Evolutionary conservation across 1,140 invertebrate genomes (phyloP), one percentile per base, ranked within the genome.

Genomic region (Heliothis subflexa): DNA sequence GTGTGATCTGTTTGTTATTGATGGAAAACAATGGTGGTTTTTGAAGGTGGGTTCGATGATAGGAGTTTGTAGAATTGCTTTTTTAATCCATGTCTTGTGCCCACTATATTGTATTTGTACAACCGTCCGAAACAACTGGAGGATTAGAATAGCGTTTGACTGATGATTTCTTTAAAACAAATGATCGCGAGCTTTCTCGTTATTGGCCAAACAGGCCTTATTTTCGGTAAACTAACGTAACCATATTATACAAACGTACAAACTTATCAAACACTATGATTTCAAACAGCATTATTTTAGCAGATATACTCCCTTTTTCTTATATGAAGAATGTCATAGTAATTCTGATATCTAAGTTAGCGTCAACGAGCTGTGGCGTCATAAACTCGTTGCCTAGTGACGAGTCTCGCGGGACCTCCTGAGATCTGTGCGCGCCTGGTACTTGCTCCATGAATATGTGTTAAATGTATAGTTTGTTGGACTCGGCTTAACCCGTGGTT

Each of bases 311-410:
- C 3, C 0, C 33, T 59, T 12, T 11, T 21, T 18, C 55, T 12
- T 25, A 59, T 59, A 28, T 59, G 21, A 59, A 28, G 21, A 25
- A 59, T 59, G 55, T 59, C 21, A 59, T 13, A 1, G 21, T 13
- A 45, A n/a, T 18, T 3, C 45, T 16, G 40, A 3, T 47, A 62
- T 62, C 61, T 62, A 62, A 40, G 33, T 45, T 64, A 52, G 4
- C 25, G n/a, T 14, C 47, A 16, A 61, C n/a, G 62, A 21, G 18
- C 33, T 76, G 66, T 59, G 55, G 66, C 28, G 54, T 49, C 54
- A 70, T 80, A 80, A 80, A 80, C 61, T 52, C 73, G 52, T 14
- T n/a, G 72, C 71, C 52, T 75, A 50, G 73, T 80, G 52, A 62
- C 16, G 78, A 54, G 52, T 71, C 78, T 62, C 78, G 10, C 45